Evolutionary conservation across 2,888 invertebrate genomes (phyloP).

Genomic region (Magallana nippona): DNA sequence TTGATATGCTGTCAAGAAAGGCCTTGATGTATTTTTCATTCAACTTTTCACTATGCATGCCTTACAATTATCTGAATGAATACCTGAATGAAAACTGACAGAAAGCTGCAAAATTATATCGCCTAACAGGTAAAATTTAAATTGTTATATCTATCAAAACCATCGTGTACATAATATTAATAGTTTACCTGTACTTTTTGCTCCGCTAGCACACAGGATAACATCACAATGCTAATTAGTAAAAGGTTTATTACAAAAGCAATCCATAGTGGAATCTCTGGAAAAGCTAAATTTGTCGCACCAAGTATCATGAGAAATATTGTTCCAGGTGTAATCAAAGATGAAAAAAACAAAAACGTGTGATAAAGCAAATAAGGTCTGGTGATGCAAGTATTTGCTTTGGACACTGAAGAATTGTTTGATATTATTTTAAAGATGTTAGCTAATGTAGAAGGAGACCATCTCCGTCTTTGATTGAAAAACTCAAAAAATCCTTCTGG

Average conservation of each 20-base stretch:
- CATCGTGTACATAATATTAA: no score
- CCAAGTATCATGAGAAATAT: slow-evolving; percentile 86
- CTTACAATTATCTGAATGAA: no score
- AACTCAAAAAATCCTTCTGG: slow-evolving; percentile 88
- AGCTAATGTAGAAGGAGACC: slow-evolving; percentile 99
- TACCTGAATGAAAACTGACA: no score
- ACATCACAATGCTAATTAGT: slow-evolving; percentile 66
- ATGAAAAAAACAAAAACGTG: slow-evolving; percentile 83
- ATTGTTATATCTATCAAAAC: no score
- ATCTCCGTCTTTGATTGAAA: slow-evolving; percentile 97
- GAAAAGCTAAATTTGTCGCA: slow-evolving; percentile 58
- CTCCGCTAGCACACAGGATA: slow-evolving; percentile 63
- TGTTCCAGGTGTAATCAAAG: slow-evolving; percentile 94
- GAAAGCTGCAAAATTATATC: no score
- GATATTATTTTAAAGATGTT: slow-evolving; percentile 94
- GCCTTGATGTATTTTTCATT: no score
- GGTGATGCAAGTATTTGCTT: slow-evolving; percentile 97
- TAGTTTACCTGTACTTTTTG: slow-evolving; percentile 84
- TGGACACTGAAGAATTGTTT: slow-evolving; percentile 82
- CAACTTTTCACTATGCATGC: no score
- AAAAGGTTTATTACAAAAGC: slow-evolving; percentile 81
- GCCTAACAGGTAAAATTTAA: no score
- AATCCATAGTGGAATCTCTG: slow-evolving; percentile 56
- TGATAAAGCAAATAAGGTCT: slow-evolving; percentile 72
- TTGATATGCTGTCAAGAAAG: no score